phyloP scores from a whole-genome alignment of 2,797 vertebrate species.

The Chlorospingus semifuscus region DNA sequence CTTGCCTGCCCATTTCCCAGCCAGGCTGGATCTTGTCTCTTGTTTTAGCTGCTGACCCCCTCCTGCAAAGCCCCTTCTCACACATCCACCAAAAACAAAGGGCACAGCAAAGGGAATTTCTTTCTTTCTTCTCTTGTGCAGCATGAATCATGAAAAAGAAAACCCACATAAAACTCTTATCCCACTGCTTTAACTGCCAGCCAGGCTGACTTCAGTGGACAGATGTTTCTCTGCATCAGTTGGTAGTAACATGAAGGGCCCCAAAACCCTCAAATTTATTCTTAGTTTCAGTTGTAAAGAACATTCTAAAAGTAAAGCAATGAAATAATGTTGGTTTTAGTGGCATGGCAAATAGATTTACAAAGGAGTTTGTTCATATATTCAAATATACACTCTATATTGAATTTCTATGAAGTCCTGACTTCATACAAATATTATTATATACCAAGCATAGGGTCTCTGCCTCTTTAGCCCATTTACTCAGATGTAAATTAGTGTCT shows the following conservation, averaged over 20 bases:
- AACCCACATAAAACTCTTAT: not conserved
- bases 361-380: not conserved
- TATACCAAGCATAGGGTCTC: not conserved
- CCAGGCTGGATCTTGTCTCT: not conserved
- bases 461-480: not conserved
- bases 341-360: not conserved
- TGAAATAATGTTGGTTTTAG: not conserved
- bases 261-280: not conserved
- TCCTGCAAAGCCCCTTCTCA: not conserved
- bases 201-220: not conserved
- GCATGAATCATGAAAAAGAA: not conserved
- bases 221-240: fast-evolving
- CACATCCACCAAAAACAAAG: not conserved
- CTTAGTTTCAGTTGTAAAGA: not conserved
- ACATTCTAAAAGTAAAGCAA: not conserved
- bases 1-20: not conserved
- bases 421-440: not conserved
- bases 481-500: conserved; percentile 13
- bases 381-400: not conserved
- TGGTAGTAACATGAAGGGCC: not conserved
- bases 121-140: not conserved
- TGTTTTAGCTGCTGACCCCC: fast-evolving
- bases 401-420: not conserved
- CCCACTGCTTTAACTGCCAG: not conserved
- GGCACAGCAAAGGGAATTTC: not conserved